Percentiles rank a stretch among this genome's conserved stretches.
phyloP scores from a whole-genome alignment of 2,888 invertebrate species.

The Gordius sp. region DNA sequence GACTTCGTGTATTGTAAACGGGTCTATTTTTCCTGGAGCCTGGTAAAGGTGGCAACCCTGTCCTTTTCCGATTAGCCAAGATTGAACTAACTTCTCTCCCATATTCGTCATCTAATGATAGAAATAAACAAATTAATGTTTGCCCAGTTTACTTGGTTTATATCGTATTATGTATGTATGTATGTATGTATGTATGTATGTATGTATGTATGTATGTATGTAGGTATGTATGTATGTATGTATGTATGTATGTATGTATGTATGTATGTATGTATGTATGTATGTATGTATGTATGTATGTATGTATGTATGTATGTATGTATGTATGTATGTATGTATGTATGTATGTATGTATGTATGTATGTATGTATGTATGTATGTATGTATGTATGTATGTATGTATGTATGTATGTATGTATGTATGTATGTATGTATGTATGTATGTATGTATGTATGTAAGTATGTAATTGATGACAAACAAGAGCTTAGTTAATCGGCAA shows the following conservation, averaged over 20 bases:
- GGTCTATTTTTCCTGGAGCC: too few relatives aligned
- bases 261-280: conserved; percentile 5
- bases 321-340: conserved; percentile 5
- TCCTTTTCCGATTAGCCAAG: too few relatives aligned
- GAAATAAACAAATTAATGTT: too few relatives aligned
- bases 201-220: too few relatives aligned
- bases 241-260: conserved; percentile 5
- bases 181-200: conserved; percentile 5
- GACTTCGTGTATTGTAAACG: too few relatives aligned
- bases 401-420: conserved; percentile 5
- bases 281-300: conserved; percentile 5
- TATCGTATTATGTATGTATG: conserved; percentile 5
- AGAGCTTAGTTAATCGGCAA: too few relatives aligned
- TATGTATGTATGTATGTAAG: conserved; percentile 1
- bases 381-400: conserved; percentile 5
- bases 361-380: conserved; percentile 5
- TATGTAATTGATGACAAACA: too few relatives aligned
- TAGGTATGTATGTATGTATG: conserved; percentile 5
- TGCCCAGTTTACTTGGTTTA: too few relatives aligned
- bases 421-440: conserved; percentile 5
- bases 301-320: conserved; percentile 5
- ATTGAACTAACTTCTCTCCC: too few relatives aligned
- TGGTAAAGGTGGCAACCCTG: too few relatives aligned
- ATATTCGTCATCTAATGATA: too few relatives aligned
- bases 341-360: conserved; percentile 5